phyloP scores from a whole-genome alignment of 2,888 invertebrate genomes.

The Altica lythri region DNA sequence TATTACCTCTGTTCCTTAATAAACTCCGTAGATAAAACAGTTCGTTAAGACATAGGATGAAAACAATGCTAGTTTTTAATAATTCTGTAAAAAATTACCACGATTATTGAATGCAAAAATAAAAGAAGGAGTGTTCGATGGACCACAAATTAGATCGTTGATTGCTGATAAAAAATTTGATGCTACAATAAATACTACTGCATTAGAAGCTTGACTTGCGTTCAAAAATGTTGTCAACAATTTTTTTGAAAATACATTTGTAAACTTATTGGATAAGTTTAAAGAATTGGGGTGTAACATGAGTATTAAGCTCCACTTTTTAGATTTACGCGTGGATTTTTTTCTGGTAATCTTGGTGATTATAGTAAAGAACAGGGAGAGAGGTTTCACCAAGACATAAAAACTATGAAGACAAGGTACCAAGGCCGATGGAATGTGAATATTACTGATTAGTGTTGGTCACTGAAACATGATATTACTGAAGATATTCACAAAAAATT shows the following conservation, averaged over 20 bases:
- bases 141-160: background rate
- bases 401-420: conserved; percentile 46
- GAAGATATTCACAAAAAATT: no score
- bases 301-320: conserved; percentile 47
- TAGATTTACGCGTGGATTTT: conserved; percentile 47
- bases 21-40: no score
- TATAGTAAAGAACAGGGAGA: conserved; percentile 51
- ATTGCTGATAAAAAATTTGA: background rate
- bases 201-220: background rate
- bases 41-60: no score
- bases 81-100: background rate
- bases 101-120: background rate
- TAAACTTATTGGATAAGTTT: background rate
- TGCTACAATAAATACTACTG: background rate
- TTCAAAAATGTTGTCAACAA: background rate
- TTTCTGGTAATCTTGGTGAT: conserved; percentile 51
- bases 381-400: conserved; percentile 51
- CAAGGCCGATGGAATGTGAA: conserved; percentile 36
- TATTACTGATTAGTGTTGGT: background rate
- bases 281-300: background rate
- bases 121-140: background rate
- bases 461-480: background rate
- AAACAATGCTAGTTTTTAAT: no score
- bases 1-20: no score
- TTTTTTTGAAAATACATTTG: background rate